phyloP scores from a whole-genome alignment of 2,797 vertebrate genomes.

The Microcaecilia unicolor region DNA sequence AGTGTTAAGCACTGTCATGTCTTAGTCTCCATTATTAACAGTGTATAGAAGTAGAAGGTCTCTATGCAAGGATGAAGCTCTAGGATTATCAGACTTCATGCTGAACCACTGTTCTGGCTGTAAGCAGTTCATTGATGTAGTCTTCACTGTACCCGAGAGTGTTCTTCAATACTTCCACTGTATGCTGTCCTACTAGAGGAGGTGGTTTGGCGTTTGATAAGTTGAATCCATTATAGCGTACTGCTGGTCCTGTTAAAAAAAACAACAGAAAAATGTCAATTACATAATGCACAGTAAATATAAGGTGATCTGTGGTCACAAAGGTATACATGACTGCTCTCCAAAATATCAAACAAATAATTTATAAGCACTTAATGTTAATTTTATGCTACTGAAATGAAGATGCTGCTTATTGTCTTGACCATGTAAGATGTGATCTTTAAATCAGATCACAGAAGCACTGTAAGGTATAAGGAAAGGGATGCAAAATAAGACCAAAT shows the following conservation, averaged over 20 bases:
- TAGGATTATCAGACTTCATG: slow-evolving; percentile 42
- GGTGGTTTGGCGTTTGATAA: slow-evolving; percentile 49
- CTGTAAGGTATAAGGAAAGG: too few relatives aligned
- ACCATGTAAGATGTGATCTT: too few relatives aligned
- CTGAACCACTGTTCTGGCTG: slow-evolving; percentile 49
- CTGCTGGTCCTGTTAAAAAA: slow-evolving; percentile 71
- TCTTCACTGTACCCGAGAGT: slow-evolving; percentile 54
- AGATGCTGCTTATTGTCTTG: too few relatives aligned
- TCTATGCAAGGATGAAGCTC: slow-evolving; percentile 9
- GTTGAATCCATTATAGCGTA: slow-evolving; percentile 67
- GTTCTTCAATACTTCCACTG: slow-evolving; percentile 57
- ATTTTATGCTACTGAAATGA: too few relatives aligned
- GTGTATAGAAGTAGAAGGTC: slow-evolving; percentile 4
- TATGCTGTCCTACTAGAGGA: slow-evolving; percentile 72
- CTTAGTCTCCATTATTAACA: neutral
- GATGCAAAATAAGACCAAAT: too few relatives aligned
- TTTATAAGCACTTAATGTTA: too few relatives aligned
- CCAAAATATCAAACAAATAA: too few relatives aligned
- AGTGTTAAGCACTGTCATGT: too few relatives aligned
- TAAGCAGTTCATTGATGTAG: slow-evolving; percentile 52
- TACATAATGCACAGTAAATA: too few relatives aligned
- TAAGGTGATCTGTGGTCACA: too few relatives aligned
- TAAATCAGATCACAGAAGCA: too few relatives aligned
- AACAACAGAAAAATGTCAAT: neutral
- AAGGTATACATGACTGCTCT: too few relatives aligned